These are phyloP conservation scores for Polypterus senegalus DNA, from an alignment of 2,113 vertebrate species.

Conservation along the genomic window DNA sequence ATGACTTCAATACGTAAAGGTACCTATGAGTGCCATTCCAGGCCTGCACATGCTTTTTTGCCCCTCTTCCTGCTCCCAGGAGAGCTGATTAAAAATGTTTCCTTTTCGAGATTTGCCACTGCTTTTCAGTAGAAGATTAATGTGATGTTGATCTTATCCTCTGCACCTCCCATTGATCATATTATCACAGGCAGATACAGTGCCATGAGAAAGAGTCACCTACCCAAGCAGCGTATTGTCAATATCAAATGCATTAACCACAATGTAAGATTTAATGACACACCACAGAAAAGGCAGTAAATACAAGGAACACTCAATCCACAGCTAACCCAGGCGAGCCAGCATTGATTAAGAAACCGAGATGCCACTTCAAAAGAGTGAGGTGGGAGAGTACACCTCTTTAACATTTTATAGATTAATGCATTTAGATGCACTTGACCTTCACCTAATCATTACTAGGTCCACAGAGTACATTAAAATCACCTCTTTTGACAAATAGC, in stretches of 20 bases:
- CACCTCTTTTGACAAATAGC: too few relatives aligned
- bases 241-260: conserved; percentile 13
- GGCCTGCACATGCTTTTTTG: conserved; percentile 12
- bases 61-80: conserved; percentile 19
- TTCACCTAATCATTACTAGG: too few relatives aligned
- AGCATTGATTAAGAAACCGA: conserved; percentile 6
- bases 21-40: conserved; percentile 11
- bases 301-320: conserved; percentile 13
- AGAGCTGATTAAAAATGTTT: conserved; percentile 32
- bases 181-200: conserved; percentile 8
- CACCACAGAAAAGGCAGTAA: too few relatives aligned
- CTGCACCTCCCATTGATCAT: conserved; percentile 25
- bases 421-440: too few relatives aligned
- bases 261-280: conserved; percentile 9
- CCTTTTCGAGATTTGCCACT: conserved; percentile 19
- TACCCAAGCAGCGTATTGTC: conserved; percentile 9
- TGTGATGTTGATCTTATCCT: conserved; percentile 24
- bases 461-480: too few relatives aligned
- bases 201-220: background rate
- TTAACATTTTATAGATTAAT: too few relatives aligned
- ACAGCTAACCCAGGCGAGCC: conserved; percentile 5
- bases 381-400: too few relatives aligned
- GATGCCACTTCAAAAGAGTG: conserved; percentile 11
- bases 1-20: conserved; percentile 12
- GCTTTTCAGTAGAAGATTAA: conserved; percentile 27